Base-by-base conservation (phyloP, 2,797 vertebrate genomes). In the Sebastes goodei region DNA sequence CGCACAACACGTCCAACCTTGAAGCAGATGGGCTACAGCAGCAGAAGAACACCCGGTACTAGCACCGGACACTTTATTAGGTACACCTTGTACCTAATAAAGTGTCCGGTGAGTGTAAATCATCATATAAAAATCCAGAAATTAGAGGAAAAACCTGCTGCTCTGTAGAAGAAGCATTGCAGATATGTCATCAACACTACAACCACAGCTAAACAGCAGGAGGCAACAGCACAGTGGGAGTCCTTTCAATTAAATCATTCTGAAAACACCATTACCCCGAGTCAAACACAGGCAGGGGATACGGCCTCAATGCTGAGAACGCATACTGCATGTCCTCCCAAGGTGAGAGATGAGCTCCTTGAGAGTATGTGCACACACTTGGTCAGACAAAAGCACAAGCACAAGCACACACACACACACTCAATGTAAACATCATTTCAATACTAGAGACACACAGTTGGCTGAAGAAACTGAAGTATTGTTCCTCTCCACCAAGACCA, bases 191-290 rank as follows among this genome's bases (percentile, higher is more conserved):
- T 57, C 69, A 72, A 32, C 32, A 63, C 52, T n/a, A 59, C n/a
- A 29, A 65, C 29, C 15, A 32, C 25, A 38, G 38, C 27, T 32
- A 12, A 68, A 57, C 14, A 49, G 35, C 64, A 63, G 56, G 53
- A 70, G 42, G 74, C 23, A 42, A 29, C 52, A 14, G 55, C 53
- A 53, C 4, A 32, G 29, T 25, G 6, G 35, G 42, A n/a, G n/a
- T 64, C 20, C 69, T 76, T 88, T 78, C 71, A 82, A 85, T 78
- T 86, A 79, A 90, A 88, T 80, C 78, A 84, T 76, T 90, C 75
- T 68, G 67, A 89, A 90, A 90, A 89, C 84, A 85, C 32, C 60
- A 73, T 74, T 74, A 87, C 33, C 55, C 73, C 2, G 69, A 88
- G 81, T 85, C 81, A 69, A 83, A 85, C 86, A 75, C 78, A 77